A percentile compares a stretch with the other conserved stretches of the same genome.
These are phyloP conservation scores for Drosophila ezoana DNA, from an alignment of 2,888 invertebrate species.

Conservation along the genomic window DNA sequence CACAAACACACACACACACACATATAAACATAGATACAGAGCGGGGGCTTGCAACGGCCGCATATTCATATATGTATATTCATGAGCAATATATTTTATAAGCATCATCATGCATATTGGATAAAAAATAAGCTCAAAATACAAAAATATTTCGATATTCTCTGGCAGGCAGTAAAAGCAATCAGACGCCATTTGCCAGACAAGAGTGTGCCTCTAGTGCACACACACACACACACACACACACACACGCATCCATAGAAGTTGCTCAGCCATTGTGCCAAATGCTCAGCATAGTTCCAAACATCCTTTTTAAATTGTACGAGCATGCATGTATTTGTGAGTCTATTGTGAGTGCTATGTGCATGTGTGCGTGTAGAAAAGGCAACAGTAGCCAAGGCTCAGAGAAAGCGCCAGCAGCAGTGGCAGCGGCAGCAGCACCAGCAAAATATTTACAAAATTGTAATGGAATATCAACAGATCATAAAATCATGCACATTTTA, in stretches of 20 bases:
- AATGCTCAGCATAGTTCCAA: conserved; percentile 67
- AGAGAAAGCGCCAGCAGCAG: conserved; percentile 26
- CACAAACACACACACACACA: conserved; percentile 24
- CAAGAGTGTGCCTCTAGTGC: conserved; percentile 27
- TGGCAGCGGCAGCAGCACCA: conserved; percentile 58
- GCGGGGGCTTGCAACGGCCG: neutral
- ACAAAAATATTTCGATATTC: conserved; percentile 70
- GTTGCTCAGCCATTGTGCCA: conserved; percentile 60
- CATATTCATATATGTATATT: conserved; percentile 59
- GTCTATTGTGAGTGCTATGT: conserved; percentile 70
- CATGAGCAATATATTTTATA: conserved; percentile 77
- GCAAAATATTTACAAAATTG: conserved; percentile 81
- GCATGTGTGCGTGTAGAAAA: conserved; percentile 9
- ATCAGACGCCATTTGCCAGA: conserved; percentile 57
- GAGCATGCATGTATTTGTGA: conserved; percentile 64
- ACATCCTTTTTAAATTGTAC: conserved; percentile 71
- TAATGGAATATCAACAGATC: conserved; percentile 81
- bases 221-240: neutral
- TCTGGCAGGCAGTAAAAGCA: conserved; percentile 65
- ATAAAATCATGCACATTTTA: conserved; percentile 81
- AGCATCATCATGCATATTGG: conserved; percentile 80
- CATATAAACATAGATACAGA: neutral
- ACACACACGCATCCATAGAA: conserved; percentile 9
- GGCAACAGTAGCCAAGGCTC: conserved; percentile 23
- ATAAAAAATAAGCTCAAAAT: conserved; percentile 78